Percentiles rank a stretch among this genome's conserved stretches.
Evolutionary conservation across 2,888 invertebrate genomes (phyloP).

Genomic region (Arrhopalites spinosus): DNA sequence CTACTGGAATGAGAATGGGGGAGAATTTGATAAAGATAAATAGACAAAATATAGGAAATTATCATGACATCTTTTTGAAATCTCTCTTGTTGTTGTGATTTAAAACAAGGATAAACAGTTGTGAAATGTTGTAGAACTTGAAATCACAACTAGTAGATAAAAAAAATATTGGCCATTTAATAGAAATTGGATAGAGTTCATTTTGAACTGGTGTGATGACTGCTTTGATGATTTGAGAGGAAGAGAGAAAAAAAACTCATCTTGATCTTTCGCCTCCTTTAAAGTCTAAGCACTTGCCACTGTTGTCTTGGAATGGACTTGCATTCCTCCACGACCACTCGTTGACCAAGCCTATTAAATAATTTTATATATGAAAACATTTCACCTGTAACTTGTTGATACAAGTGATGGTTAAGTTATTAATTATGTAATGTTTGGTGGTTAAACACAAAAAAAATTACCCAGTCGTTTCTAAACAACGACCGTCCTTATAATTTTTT

Average conservation of each 20-base stretch:
- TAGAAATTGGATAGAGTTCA: too few species aligned
- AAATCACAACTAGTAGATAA: too few species aligned
- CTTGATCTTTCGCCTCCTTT: not conserved
- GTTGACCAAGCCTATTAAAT: constrained; percentile 36
- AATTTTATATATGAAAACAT: not conserved
- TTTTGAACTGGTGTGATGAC: not conserved
- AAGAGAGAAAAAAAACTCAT: not conserved
- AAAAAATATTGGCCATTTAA: too few species aligned
- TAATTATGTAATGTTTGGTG: too few species aligned
- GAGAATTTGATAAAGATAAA: too few species aligned
- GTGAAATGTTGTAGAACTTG: too few species aligned
- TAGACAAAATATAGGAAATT: too few species aligned
- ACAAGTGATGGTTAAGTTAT: too few species aligned
- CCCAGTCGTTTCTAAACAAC: constrained; percentile 38
- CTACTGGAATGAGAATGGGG: too few species aligned
- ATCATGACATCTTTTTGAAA: too few species aligned
- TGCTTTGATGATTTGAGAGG: not conserved
- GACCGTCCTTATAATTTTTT: constrained; percentile 36
- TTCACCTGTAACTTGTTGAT: not conserved
- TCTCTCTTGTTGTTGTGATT: too few species aligned
- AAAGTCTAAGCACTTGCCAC: constrained; percentile 36
- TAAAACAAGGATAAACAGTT: too few species aligned
- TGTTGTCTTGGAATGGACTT: constrained; percentile 36
- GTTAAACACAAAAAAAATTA: constrained; percentile 7
- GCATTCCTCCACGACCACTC: constrained; percentile 30